Evolutionary conservation across 1,140 invertebrate species (phyloP).

Genomic region (Bombus waltoni): DNA sequence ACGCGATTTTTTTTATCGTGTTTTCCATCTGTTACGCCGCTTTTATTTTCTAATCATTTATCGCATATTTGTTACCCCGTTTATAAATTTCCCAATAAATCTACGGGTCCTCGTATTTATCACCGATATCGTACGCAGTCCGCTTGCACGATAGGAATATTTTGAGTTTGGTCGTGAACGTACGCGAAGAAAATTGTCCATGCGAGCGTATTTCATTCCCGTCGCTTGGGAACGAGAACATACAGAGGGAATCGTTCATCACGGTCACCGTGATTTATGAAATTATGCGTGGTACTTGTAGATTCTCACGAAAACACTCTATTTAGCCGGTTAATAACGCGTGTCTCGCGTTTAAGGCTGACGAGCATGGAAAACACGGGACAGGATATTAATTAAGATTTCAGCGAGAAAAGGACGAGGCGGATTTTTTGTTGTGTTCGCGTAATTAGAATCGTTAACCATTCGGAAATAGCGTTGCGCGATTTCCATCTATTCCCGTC

Average conservation of each 20-base stretch:
- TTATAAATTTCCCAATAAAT: too few species aligned
- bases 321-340: slow-evolving; percentile 6
- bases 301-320: slow-evolving; percentile 22
- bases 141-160: neutral
- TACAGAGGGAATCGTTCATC: slow-evolving; percentile 53
- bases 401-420: neutral
- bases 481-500: neutral
- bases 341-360: neutral
- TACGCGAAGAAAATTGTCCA: slow-evolving; percentile 26
- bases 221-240: slow-evolving; percentile 15
- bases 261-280: slow-evolving; percentile 61
- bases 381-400: neutral
- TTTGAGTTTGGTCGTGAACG: neutral
- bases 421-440: neutral
- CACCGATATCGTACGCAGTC: neutral
- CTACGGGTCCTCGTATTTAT: too few species aligned
- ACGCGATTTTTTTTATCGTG: neutral
- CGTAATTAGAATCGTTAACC: neutral
- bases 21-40: neutral
- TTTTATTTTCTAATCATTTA: neutral
- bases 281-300: slow-evolving; percentile 48
- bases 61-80: too few species aligned
- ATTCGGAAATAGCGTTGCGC: neutral
- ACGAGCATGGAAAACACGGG: neutral
- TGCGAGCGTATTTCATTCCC: slow-evolving; percentile 41